Evolutionary conservation across 2,888 invertebrate species (phyloP).

Genomic region (Saturnia japonica): DNA sequence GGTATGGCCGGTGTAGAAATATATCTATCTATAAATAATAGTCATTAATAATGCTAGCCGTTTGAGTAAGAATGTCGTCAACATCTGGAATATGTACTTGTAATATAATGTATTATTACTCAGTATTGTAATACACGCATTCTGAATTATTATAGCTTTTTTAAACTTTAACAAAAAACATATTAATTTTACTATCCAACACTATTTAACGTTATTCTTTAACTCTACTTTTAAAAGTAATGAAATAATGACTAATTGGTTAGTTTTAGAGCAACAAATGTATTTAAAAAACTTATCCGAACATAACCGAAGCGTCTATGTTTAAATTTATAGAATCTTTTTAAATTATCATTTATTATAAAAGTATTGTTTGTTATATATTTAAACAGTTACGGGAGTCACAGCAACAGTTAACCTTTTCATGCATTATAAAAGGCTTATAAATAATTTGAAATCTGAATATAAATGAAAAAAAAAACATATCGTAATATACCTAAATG

Average conservation of each 20-base stretch:
- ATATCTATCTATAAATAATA: conserved; percentile 48
- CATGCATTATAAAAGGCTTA: too few relatives aligned
- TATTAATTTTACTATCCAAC: not conserved
- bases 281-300: not conserved
- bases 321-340: not conserved
- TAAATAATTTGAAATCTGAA: too few relatives aligned
- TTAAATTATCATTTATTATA: not conserved
- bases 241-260: not conserved
- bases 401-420: too few relatives aligned
- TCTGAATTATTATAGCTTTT: not conserved
- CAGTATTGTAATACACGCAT: not conserved
- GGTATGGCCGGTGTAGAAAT: conserved; percentile 47
- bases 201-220: not conserved
- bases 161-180: not conserved
- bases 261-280: not conserved
- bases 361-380: not conserved
- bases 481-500: too few relatives aligned
- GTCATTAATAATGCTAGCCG: conserved; percentile 59
- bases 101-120: conserved; percentile 15
- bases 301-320: not conserved
- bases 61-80: conserved; percentile 45
- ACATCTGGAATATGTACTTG: conserved; percentile 29
- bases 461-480: too few relatives aligned
- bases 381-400: too few relatives aligned
- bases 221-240: too few relatives aligned